phyloP scores from a whole-genome alignment of 2,888 invertebrate species.

The Xestia rhomboidea region DNA sequence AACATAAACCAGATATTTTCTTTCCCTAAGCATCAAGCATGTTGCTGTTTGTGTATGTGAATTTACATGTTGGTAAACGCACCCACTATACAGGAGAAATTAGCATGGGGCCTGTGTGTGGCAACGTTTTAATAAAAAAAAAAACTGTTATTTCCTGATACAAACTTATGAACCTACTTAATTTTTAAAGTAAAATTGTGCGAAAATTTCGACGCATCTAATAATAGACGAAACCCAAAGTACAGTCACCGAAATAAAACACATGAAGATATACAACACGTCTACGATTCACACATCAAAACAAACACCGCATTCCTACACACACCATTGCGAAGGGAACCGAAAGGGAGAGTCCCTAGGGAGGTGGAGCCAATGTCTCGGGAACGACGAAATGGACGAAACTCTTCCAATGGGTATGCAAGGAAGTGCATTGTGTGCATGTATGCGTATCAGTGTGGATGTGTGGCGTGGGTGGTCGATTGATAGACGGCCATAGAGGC shows the following conservation, averaged over 20 bases:
- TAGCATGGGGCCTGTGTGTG: accelerated
- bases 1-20: background rate
- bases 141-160: background rate
- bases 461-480: slow-evolving; percentile 77
- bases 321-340: slow-evolving; percentile 71
- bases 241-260: slow-evolving; percentile 79
- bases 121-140: background rate
- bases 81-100: background rate
- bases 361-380: slow-evolving; percentile 89
- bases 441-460: slow-evolving; percentile 62
- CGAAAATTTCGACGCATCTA: slow-evolving; percentile 56
- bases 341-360: slow-evolving; percentile 90
- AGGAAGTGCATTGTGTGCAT: slow-evolving; percentile 86
- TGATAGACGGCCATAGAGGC: slow-evolving; percentile 72
- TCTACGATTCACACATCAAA: slow-evolving; percentile 75
- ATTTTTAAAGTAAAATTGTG: slow-evolving; percentile 44
- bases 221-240: slow-evolving; percentile 71
- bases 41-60: no score
- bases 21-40: background rate
- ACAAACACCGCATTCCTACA: slow-evolving; percentile 70
- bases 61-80: background rate
- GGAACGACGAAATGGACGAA: slow-evolving; percentile 86
- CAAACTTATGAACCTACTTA: background rate
- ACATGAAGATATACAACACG: slow-evolving; percentile 72
- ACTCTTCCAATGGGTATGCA: slow-evolving; percentile 88